A percentile compares a stretch with the other conserved stretches of the same genome.
These are phyloP conservation scores for Rhynchomys soricoides DNA, from an alignment of 2,113 vertebrate species.

Conservation along the genomic window DNA sequence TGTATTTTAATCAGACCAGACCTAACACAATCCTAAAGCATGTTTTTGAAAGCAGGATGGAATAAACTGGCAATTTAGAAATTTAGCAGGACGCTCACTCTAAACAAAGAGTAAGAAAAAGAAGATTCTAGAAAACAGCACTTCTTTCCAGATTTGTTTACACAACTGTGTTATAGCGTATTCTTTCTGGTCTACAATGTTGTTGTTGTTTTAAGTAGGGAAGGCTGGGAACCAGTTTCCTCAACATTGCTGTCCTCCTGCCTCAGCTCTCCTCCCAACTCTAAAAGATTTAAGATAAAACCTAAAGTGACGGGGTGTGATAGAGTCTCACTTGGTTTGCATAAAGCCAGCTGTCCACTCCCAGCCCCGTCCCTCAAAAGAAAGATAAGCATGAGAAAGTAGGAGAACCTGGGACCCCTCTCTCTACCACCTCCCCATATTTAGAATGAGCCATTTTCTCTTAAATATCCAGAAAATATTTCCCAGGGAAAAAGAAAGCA, in stretches of 20 bases:
- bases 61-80: constrained; percentile 45
- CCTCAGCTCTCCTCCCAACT: neutral
- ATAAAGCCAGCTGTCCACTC: neutral
- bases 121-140: neutral
- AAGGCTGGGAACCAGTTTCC: neutral
- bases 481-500: constrained; percentile 6
- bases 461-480: constrained; percentile 15
- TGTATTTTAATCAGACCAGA: constrained; percentile 38
- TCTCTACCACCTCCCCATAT: neutral
- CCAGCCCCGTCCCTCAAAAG: neutral
- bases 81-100: neutral
- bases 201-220: neutral
- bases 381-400: neutral
- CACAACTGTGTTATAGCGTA: neutral
- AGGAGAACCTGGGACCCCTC: neutral
- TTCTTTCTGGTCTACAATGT: neutral
- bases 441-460: neutral
- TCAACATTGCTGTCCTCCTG: neutral
- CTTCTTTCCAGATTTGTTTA: constrained; percentile 43
- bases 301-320: neutral
- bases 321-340: neutral
- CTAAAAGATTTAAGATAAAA: neutral
- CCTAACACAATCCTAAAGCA: constrained; percentile 1
- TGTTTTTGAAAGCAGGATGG: neutral
- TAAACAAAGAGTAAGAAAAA: neutral